Conservation (phyloP, 2,888 invertebrate genomes). For the Caenorhabditis sp. region DNA sequence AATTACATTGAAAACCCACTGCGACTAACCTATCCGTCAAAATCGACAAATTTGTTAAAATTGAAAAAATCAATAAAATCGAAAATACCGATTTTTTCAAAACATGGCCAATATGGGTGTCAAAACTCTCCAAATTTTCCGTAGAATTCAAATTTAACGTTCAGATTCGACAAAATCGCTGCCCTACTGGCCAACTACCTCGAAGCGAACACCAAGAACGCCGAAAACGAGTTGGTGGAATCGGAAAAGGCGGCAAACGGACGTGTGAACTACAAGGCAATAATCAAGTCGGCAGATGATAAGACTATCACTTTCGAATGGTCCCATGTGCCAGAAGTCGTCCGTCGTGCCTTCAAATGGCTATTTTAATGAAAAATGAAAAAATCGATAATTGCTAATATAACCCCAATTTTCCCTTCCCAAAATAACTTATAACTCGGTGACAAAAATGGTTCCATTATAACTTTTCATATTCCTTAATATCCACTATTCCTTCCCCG, state of each 20-base stretch:
- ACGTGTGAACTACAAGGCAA: slow-evolving; percentile 71
- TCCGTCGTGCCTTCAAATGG: slow-evolving; percentile 77
- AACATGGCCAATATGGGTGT: background rate
- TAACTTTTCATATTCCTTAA: slow-evolving; percentile 52
- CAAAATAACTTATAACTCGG: slow-evolving; percentile 44
- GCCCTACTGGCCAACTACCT: slow-evolving; percentile 76
- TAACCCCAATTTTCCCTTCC: background rate
- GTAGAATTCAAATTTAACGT: background rate
- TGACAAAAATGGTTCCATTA: slow-evolving; percentile 35
- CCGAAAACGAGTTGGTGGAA: slow-evolving; percentile 50
- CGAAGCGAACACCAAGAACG: slow-evolving; percentile 73
- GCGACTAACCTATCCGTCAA: background rate
- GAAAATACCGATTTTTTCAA: background rate
- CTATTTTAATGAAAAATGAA: slow-evolving; percentile 68
- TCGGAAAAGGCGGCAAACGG: slow-evolving; percentile 37
- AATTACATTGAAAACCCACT: background rate
- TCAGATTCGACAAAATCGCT: slow-evolving; percentile 76
- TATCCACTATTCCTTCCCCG: too few relatives aligned
- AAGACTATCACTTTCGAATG: slow-evolving; percentile 77
- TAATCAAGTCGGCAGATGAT: slow-evolving; percentile 73
- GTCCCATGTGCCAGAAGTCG: slow-evolving; percentile 75
- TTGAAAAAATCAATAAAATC: too few relatives aligned
- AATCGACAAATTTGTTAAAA: background rate
- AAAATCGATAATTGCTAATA: slow-evolving; percentile 6
- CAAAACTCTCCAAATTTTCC: background rate